Conservation (phyloP, 1,140 invertebrate genomes). For the Drosophila takahashii region DNA sequence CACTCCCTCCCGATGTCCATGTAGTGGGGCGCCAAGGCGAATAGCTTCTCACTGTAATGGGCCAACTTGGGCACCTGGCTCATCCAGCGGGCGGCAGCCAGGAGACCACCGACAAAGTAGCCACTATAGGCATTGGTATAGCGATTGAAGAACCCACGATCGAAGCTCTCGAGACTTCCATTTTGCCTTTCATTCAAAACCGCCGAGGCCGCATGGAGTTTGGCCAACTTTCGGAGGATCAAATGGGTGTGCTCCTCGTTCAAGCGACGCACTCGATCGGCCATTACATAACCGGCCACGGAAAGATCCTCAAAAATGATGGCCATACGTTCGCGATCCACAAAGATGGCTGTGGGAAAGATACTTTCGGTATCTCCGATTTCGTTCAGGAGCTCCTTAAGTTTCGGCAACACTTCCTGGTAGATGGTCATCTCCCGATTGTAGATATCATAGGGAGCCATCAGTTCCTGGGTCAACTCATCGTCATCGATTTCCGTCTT, state of each 20-base stretch:
- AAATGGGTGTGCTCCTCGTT: slow-evolving; percentile 86
- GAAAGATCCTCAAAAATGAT: slow-evolving; percentile 81
- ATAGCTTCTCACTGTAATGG: slow-evolving; percentile 66
- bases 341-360: slow-evolving; percentile 65
- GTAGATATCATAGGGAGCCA: slow-evolving; percentile 77
- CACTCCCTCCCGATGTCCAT: slow-evolving; percentile 76
- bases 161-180: slow-evolving; percentile 60
- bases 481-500: slow-evolving; percentile 78
- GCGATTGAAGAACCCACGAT: slow-evolving; percentile 77
- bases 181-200: slow-evolving; percentile 70
- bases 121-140: slow-evolving; percentile 75
- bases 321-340: slow-evolving; percentile 64
- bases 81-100: slow-evolving; percentile 67
- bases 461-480: slow-evolving; percentile 64
- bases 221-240: slow-evolving; percentile 86
- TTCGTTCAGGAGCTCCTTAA: slow-evolving; percentile 61
- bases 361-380: slow-evolving; percentile 65
- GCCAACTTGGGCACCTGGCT: slow-evolving; percentile 53
- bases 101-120: slow-evolving; percentile 69
- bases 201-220: slow-evolving; percentile 86
- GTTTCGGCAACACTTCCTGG: slow-evolving; percentile 70
- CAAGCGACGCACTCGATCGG: slow-evolving; percentile 85
- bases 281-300: slow-evolving; percentile 84
- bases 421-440: slow-evolving; percentile 82
- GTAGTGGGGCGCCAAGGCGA: slow-evolving; percentile 65